Evolutionary conservation across 2,113 vertebrate genomes (phyloP).

Genomic region (Cheirogaleus medius): DNA sequence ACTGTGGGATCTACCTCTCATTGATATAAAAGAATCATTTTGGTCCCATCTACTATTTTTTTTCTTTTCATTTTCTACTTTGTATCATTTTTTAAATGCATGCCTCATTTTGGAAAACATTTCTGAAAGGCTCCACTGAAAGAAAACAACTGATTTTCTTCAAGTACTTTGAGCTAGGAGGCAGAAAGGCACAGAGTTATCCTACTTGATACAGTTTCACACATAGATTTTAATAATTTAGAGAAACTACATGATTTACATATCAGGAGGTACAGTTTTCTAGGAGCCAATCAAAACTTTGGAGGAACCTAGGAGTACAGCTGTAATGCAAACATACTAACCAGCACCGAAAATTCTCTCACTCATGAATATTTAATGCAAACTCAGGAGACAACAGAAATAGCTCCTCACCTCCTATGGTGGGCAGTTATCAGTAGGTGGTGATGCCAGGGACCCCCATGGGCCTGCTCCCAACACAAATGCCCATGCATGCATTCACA

Average conservation of each 20-base stretch:
- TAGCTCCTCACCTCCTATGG: background rate
- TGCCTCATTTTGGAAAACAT: background rate
- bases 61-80: background rate
- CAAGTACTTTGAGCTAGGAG: background rate
- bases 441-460: background rate
- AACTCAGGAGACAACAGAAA: background rate
- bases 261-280: background rate
- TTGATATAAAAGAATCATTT: background rate
- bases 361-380: background rate
- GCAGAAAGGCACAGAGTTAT: background rate
- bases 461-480: background rate
- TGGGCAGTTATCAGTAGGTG: background rate
- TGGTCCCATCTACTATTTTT: background rate
- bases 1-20: background rate
- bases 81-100: background rate
- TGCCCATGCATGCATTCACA: rapidly evolving
- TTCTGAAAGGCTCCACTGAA: background rate
- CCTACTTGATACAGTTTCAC: background rate
- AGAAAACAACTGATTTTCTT: background rate
- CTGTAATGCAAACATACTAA: background rate
- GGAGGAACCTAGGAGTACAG: background rate
- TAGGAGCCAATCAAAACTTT: background rate
- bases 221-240: background rate
- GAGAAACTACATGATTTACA: background rate
- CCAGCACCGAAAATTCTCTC: background rate